Percentiles rank a stretch among this genome's conserved stretches.
Conservation (phyloP, 2,888 invertebrate genomes). For the Nemoura dubitans region DNA sequence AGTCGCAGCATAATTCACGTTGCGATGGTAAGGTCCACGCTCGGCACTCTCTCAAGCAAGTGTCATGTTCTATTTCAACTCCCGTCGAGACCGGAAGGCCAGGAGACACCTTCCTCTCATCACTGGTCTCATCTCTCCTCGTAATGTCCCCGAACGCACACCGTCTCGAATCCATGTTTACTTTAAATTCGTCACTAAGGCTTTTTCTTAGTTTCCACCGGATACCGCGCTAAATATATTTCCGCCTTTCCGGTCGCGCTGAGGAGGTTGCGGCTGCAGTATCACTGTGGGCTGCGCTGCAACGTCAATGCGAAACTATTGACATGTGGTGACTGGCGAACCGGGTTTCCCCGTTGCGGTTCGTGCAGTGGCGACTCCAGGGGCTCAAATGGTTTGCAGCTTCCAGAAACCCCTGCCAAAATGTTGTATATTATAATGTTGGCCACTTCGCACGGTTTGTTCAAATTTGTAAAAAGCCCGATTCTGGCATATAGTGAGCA, state of each 20-base stretch:
- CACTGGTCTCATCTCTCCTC: background rate
- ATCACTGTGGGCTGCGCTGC: no score
- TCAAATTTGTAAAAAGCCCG: no score
- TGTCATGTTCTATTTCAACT: background rate
- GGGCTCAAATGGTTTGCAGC: no score
- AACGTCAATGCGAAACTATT: background rate
- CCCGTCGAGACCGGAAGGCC: background rate
- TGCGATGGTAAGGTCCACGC: background rate
- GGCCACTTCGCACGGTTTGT: no score
- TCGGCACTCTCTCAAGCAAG: background rate
- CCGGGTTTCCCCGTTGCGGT: background rate
- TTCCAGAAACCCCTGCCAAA: no score
- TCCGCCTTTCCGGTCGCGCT: background rate
- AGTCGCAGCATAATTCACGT: background rate
- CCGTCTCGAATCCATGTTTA: background rate
- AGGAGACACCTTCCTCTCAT: background rate
- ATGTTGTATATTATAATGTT: no score
- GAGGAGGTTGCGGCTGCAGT: background rate
- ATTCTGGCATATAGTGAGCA: no score
- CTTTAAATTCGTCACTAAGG: background rate
- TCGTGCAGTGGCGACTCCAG: background rate
- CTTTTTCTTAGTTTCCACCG: background rate
- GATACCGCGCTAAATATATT: background rate
- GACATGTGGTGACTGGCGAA: background rate
- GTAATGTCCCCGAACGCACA: background rate